Percentiles rank a stretch among this genome's conserved stretches.
These are phyloP conservation scores for Holcopasites calliopsidis DNA, from an alignment of 1,140 invertebrate genomes.

Conservation along the genomic window DNA sequence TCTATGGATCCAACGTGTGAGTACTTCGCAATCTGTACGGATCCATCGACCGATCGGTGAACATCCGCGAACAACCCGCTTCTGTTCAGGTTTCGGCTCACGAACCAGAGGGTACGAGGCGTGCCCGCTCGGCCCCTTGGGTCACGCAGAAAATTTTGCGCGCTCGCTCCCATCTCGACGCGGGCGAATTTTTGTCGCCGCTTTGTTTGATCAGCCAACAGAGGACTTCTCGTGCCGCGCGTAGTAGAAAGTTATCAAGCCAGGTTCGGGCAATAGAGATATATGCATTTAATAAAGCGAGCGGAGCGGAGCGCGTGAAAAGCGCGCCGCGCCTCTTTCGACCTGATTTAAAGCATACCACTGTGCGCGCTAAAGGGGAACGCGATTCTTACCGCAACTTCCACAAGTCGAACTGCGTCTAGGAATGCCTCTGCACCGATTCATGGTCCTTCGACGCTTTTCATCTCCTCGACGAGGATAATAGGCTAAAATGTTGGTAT, in stretches of 20 bases:
- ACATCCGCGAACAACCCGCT: background rate
- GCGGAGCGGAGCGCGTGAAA: conserved; percentile 19
- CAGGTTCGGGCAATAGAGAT: conserved; percentile 23
- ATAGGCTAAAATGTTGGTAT: no score
- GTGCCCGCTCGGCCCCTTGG: background rate
- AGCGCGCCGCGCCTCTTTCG: conserved; percentile 44
- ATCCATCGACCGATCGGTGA: background rate
- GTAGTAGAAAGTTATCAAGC: conserved; percentile 43
- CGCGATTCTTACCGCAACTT: conserved; percentile 20
- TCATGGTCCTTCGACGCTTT: no score
- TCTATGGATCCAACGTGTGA: background rate
- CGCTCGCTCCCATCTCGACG: background rate
- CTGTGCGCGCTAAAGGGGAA: conserved; percentile 17
- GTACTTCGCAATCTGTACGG: background rate
- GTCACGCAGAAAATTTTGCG: background rate
- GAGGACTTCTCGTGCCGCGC: background rate
- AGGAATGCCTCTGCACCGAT: background rate
- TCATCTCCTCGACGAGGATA: no score
- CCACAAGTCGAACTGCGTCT: background rate
- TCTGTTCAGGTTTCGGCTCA: background rate
- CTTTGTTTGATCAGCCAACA: background rate
- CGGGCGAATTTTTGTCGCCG: background rate
- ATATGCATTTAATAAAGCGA: conserved; percentile 31
- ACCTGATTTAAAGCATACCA: conserved; percentile 41
- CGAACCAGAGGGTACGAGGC: background rate